Evolutionary conservation across 2,888 invertebrate genomes (phyloP).

Genomic region (Heliconius sara): DNA sequence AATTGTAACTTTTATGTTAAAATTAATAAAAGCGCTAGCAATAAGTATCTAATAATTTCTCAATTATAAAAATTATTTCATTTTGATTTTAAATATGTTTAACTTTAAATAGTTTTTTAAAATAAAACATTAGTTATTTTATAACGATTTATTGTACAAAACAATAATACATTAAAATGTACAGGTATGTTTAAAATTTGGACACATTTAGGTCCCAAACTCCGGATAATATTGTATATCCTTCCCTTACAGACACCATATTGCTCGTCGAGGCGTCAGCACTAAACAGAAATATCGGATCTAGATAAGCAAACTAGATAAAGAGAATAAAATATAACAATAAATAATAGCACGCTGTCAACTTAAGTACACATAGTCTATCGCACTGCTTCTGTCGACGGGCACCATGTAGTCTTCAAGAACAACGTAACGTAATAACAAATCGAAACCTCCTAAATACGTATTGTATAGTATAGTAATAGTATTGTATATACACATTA

Average conservation of each 20-base stretch:
- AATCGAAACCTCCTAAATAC: constrained; percentile 83
- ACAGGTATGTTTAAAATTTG: constrained; percentile 84
- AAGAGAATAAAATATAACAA: constrained; percentile 82
- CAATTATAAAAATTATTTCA: not conserved
- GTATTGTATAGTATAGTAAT: constrained; percentile 67
- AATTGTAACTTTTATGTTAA: no score
- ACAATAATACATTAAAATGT: constrained; percentile 86
- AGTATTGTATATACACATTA: constrained; percentile 78
- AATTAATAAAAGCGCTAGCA: no score
- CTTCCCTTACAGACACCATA: constrained; percentile 83
- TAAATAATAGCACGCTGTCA: constrained; percentile 81
- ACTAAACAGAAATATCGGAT: constrained; percentile 80
- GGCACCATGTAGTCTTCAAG: constrained; percentile 84
- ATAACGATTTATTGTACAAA: constrained; percentile 85
- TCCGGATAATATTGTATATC: constrained; percentile 79
- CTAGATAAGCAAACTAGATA: constrained; percentile 83
- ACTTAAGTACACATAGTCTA: constrained; percentile 83
- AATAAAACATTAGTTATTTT: constrained; percentile 77
- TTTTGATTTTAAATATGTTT: no score
- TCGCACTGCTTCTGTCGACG: constrained; percentile 82
- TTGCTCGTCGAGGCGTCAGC: constrained; percentile 84
- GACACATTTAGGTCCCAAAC: constrained; percentile 81
- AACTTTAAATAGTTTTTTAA: not conserved
- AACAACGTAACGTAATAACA: constrained; percentile 83
- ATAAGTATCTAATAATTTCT: no score